Base-by-base conservation (phyloP, 2,888 invertebrate genomes). In the Alentia gelatinosa region DNA sequence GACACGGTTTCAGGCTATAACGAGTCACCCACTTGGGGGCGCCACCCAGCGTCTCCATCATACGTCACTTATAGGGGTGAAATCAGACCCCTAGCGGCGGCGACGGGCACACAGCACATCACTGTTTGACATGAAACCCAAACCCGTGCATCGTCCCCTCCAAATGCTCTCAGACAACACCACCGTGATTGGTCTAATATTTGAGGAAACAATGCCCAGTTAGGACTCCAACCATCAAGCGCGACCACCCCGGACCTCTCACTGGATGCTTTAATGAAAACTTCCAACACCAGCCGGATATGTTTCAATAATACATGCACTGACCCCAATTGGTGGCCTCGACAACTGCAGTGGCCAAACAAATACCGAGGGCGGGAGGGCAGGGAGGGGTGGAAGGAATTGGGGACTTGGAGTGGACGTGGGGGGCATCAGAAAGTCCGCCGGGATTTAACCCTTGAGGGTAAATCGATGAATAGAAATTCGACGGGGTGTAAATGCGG, bases 271-370 rank as follows among this genome's bases (percentile, higher is more conserved):
- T 12, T 68, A 68, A 68, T 68, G 68, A 68, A 68, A 68, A 30
- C 30, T 26, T 30, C 68, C 68, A 68, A 68, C 30, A 68, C n/a
- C 30, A 30, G 33, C 12, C 68, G 30, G 68, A 68, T 68, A 68
- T 68, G 68, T 68, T 68, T 68, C 68, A 68, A 68, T 68, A 30
- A 68, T 68, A 68, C 30, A 68, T 68, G 68, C 30, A 68, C 68
- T 30, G 68, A 68, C 30, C 68, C 68, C 47, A 12, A 19, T 47
- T 19, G 47, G n/a, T n/a, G n/a, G 12, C 68, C 68, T 30, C 68
- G 56, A n/a, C n/a, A n/a, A n/a, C n/a, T n/a, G n/a, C n/a, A n/a
- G n/a, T n/a, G n/a, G 19, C 56, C 56, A 3, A 12, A n/a, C n/a
- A n/a, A 56, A 19, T n/a, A 56, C 56, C 3, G 9, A 19, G 56